A percentile compares a stretch with the other conserved stretches of the same genome.
phyloP scores from a whole-genome alignment of 2,888 invertebrate genomes.

The Ptilodon capucinus region DNA sequence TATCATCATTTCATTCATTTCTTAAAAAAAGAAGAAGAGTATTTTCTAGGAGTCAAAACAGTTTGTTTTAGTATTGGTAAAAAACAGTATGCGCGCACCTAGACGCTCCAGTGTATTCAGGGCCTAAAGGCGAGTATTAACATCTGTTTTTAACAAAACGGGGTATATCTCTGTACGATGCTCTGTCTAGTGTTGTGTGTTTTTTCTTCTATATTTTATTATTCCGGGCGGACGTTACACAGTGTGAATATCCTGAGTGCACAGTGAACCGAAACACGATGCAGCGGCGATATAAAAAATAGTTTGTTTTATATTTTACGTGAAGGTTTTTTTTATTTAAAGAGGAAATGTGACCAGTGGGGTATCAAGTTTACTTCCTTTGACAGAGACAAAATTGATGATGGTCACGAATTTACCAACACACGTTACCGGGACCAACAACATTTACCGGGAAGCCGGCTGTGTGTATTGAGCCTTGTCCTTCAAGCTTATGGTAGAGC shows the following conservation, averaged over 20 bases:
- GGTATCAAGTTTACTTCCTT: background rate
- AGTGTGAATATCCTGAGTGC: conserved; percentile 45
- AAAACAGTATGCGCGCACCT: too few species aligned
- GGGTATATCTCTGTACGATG: conserved; percentile 7
- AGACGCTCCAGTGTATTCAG: too few species aligned
- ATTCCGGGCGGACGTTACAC: conserved; percentile 48
- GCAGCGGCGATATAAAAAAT: conserved; percentile 22
- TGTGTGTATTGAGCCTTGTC: too few species aligned
- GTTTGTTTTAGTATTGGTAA: too few species aligned
- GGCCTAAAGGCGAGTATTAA: background rate
- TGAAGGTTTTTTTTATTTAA: conserved; percentile 9
- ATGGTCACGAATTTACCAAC: background rate
- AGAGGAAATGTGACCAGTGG: background rate
- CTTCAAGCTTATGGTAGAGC: too few species aligned
- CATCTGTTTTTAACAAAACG: background rate
- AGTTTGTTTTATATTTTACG: conserved; percentile 11
- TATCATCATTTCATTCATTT: too few species aligned
- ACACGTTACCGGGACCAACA: too few species aligned
- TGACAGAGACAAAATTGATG: background rate
- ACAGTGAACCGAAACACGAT: conserved; percentile 34
- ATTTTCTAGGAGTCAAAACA: too few species aligned
- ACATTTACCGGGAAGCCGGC: too few species aligned
- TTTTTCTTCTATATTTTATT: conserved; percentile 42
- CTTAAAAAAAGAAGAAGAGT: too few species aligned
- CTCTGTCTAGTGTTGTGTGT: conserved; percentile 10